Evolutionary conservation across 2,888 invertebrate species (phyloP).

Genomic region (Nymphalis c-album): DNA sequence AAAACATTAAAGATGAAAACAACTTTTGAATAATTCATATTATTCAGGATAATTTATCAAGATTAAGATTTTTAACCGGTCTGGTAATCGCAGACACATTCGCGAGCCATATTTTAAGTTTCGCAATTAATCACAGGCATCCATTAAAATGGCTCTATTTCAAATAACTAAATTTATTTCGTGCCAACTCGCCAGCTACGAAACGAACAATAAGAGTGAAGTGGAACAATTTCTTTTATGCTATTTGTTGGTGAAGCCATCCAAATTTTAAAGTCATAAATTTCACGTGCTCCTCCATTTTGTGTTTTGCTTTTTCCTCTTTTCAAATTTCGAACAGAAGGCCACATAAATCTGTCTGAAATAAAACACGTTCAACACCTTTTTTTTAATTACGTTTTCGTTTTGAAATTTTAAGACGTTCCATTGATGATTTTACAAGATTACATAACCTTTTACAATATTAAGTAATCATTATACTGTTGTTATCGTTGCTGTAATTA

Average conservation of each 20-base stretch:
- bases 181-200: constrained; percentile 34
- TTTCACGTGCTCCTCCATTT: constrained; percentile 35
- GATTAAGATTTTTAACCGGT: constrained; percentile 6
- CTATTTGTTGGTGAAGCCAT: constrained; percentile 37
- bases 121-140: constrained; percentile 26
- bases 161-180: constrained; percentile 35
- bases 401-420: constrained; percentile 12
- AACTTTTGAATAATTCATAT: background rate
- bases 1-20: background rate
- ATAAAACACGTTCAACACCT: constrained; percentile 31
- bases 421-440: background rate
- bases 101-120: constrained; percentile 8
- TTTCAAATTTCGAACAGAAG: constrained; percentile 25
- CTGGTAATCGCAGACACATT: constrained; percentile 10
- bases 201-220: constrained; percentile 21
- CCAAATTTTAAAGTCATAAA: constrained; percentile 41
- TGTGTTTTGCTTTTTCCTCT: constrained; percentile 26
- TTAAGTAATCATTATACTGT: no score
- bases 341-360: constrained; percentile 32
- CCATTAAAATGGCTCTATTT: constrained; percentile 33
- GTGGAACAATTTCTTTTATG: constrained; percentile 32
- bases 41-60: background rate
- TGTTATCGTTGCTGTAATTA: no score
- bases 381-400: constrained; percentile 27
- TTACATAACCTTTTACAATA: no score